Evolutionary conservation across 92 coral and sea anemone genomes (phyloP).

Genomic region (Porites divaricata): DNA sequence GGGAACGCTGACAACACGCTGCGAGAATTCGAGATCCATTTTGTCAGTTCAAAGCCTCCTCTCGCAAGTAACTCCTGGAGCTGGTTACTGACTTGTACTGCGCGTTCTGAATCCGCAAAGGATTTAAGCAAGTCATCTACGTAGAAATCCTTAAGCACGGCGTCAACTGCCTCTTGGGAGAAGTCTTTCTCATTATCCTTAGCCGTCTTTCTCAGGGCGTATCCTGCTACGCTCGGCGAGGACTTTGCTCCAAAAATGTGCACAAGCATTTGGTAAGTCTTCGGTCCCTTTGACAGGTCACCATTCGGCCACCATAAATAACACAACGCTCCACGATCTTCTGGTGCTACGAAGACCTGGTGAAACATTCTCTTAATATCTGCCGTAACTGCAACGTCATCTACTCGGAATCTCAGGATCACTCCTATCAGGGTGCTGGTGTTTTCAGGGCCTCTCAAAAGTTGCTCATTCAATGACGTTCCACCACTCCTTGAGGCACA

Average conservation of each 20-base stretch:
- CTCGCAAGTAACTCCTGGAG: conserved; percentile 54
- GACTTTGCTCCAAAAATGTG: conserved; percentile 62
- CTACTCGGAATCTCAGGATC: conserved; percentile 59
- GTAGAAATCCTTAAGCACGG: conserved; percentile 50
- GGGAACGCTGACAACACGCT: conserved; percentile 70
- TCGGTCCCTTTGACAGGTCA: conserved; percentile 48
- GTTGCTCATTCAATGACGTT: conserved; percentile 65
- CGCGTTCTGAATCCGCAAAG: conserved; percentile 31
- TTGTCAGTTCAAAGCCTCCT: conserved; percentile 76
- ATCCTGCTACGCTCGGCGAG: conserved; percentile 58
- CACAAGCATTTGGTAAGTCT: conserved; percentile 59
- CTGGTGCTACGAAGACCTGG: conserved; percentile 72
- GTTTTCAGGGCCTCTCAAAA: conserved; percentile 69
- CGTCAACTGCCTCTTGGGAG: conserved; percentile 32
- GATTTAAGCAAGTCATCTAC: conserved; percentile 54
- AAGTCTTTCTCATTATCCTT: conserved; percentile 50
- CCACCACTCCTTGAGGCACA: conserved; percentile 68
- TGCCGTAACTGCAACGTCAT: conserved; percentile 67
- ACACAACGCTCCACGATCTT: conserved; percentile 71
- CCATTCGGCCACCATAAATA: conserved; percentile 79
- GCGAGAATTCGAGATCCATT: conserved; percentile 70
- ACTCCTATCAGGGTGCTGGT: conserved; percentile 74
- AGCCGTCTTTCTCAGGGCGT: conserved; percentile 52
- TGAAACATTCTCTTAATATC: conserved; percentile 74
- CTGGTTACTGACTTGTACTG: conserved; percentile 39